These are phyloP conservation scores for Hydra vulgaris DNA, from an alignment of 30 jellyfish, hydroid and myxozoan genomes.

Conservation along the genomic window DNA sequence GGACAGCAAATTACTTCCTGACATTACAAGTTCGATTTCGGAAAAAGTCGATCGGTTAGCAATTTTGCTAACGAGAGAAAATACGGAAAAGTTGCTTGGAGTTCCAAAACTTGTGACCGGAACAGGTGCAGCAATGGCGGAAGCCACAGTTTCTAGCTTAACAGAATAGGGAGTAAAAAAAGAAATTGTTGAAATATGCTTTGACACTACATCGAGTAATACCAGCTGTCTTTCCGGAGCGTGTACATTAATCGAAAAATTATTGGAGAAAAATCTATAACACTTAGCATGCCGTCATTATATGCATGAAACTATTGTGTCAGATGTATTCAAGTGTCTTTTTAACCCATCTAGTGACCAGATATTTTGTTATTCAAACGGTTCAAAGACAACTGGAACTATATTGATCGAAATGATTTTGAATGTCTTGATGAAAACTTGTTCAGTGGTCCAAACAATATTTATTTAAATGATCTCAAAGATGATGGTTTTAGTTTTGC, in stretches of 20 bases:
- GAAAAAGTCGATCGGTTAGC: neutral
- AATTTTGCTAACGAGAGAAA: neutral
- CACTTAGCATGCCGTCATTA: neutral
- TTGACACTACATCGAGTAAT: neutral
- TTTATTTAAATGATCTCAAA: no score
- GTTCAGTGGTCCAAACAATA: no score
- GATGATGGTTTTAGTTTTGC: no score
- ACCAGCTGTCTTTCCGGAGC: neutral
- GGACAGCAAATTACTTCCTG: neutral
- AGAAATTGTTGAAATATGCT: neutral
- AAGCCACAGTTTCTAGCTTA: neutral
- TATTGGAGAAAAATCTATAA: neutral
- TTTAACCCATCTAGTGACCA: neutral
- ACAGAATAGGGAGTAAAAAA: neutral
- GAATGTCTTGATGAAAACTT: no score
- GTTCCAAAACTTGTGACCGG: neutral
- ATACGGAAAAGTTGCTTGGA: neutral
- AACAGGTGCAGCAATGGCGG: neutral
- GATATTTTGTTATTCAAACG: neutral
- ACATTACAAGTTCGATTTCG: neutral
- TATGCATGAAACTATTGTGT: neutral
- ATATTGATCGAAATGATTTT: neutral
- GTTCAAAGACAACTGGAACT: neutral
- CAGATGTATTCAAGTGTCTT: neutral
- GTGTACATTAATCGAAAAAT: neutral